Evolutionary conservation across 2,888 invertebrate genomes (phyloP), one percentile per base, ranked within the genome.

Genomic region (Lacanobia wlatinum): DNA sequence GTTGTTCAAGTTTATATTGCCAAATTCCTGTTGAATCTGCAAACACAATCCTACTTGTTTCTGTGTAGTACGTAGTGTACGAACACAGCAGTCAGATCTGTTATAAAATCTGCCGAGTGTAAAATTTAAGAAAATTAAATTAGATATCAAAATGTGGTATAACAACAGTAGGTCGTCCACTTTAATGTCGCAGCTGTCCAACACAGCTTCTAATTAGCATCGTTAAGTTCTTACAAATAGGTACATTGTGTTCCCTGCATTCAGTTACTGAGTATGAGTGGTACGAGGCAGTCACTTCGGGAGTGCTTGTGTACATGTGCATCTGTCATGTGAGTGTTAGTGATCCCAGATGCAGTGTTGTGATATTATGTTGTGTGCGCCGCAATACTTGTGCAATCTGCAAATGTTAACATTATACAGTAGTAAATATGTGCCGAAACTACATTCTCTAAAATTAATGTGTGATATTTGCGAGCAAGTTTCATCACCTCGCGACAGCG

Each of bases 391-490:
- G 52, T 73, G 48, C 16, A 50, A 64, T 18, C 21, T 18, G 12
- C 14, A 16, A 58, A 58, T 62, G 60, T 52, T 58, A 58, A 62
- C 38, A 18, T 34, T 3, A 34, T 34, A 34, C 59, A 60, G 14
- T 65, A 34, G 12, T 40, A 48, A 38, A 53, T 12, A 48, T 12
- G 38, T 48, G 21, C 65, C 21, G 48, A n/a, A 40, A 40, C 38
- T 55, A 53, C 23, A 53, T 62, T 46, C 53, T 50, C 23, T 28
- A 28, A 28, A 34, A 50, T 3, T 14, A 61, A 34, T 34, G 14
- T 58, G 76, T 64, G 76, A 28, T 53, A 63, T 76, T 68, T 43
- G n/a, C 23, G 53, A 55, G 9, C n/a, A 14, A n/a, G 52, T 52
- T 23, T 38, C 52, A 38, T 8, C 34, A 16, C 43, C 18, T 10